Evolutionary conservation across 2,888 invertebrate genomes (phyloP).

Genomic region (Phengaris alcon): DNA sequence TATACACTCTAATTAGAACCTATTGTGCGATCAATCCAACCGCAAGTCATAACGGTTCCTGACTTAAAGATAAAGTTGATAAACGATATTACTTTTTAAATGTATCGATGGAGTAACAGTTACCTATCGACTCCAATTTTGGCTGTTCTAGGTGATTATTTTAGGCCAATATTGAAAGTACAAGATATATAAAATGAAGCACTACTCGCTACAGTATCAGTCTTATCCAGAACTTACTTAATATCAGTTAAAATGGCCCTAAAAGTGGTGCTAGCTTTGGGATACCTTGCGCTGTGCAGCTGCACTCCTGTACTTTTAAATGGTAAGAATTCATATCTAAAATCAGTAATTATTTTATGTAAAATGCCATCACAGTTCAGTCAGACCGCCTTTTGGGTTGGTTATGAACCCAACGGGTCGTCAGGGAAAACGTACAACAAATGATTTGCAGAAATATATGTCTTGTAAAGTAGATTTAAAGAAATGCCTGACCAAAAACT

Average conservation of each 20-base stretch:
- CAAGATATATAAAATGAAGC: conserved; percentile 30
- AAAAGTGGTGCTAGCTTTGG: conserved; percentile 60
- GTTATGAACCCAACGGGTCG: conserved; percentile 33
- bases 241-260: conserved; percentile 53
- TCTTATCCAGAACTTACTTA: not conserved
- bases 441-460: too few species aligned
- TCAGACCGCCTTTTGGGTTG: too few species aligned
- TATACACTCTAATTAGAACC: conserved; percentile 2
- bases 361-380: too few species aligned
- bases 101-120: conserved; percentile 57
- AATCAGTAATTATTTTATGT: too few species aligned
- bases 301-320: conserved; percentile 60
- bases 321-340: conserved; percentile 47
- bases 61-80: conserved; percentile 7
- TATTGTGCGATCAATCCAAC: conserved; percentile 16
- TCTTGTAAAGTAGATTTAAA: too few species aligned
- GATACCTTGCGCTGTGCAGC: conserved; percentile 59
- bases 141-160: conserved; percentile 62
- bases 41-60: not conserved
- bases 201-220: conserved; percentile 53
- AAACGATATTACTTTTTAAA: not conserved
- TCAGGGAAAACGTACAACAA: not conserved
- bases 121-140: conserved; percentile 64
- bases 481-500: too few species aligned
- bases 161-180: conserved; percentile 59